phyloP scores from a whole-genome alignment of 2,113 vertebrate species.

The Dasyprocta punctata region DNA sequence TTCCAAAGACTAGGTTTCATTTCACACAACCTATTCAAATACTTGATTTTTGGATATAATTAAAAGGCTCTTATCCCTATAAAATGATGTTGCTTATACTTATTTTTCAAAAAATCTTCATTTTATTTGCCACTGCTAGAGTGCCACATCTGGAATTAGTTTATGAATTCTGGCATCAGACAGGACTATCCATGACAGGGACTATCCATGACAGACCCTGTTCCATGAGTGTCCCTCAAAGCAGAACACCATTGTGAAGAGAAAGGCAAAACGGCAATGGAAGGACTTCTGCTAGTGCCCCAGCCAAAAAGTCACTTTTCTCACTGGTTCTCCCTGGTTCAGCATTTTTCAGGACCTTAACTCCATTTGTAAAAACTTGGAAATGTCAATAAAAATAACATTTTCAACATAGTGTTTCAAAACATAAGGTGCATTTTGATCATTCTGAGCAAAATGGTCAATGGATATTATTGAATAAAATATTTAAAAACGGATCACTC shows the following conservation, averaged over 20 bases:
- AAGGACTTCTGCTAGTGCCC: background rate
- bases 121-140: background rate
- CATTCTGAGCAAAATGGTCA: constrained; percentile 33
- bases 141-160: background rate
- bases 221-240: background rate
- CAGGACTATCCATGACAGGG: background rate
- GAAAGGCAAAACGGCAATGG: background rate
- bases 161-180: background rate
- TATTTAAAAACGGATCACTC: background rate
- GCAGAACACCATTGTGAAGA: background rate
- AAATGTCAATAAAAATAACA: constrained; percentile 14
- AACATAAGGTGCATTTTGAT: background rate
- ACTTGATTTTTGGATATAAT: background rate
- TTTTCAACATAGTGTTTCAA: constrained; percentile 1
- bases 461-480: background rate
- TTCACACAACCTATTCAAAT: background rate
- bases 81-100: background rate
- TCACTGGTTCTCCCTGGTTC: background rate
- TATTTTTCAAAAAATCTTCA: background rate
- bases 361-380: background rate
- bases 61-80: background rate
- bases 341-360: background rate
- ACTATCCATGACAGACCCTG: background rate
- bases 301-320: background rate
- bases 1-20: background rate